A percentile compares a stretch with the other conserved stretches of the same genome.
Conservation (phyloP, 2,888 invertebrate species). For the Archips crataeganus region DNA sequence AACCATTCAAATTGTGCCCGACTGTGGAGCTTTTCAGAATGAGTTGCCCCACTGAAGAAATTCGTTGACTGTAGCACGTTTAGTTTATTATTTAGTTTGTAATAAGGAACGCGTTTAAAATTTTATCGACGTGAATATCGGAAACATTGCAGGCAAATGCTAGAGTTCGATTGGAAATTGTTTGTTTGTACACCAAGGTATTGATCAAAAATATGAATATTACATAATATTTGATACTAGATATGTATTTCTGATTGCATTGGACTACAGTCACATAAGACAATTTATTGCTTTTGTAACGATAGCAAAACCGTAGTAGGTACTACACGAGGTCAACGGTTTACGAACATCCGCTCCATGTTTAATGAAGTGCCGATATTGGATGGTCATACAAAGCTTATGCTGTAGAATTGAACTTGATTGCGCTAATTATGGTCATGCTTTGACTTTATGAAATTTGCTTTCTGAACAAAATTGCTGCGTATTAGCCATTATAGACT, state of each 20-base stretch:
- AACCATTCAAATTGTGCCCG: neutral
- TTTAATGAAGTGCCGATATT: slow-evolving; percentile 39
- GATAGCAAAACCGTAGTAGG: neutral
- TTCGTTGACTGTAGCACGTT: neutral
- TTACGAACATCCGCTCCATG: slow-evolving; percentile 30
- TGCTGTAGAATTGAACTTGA: slow-evolving; percentile 31
- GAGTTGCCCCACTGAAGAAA: neutral
- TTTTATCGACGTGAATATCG: neutral
- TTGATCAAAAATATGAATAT: neutral
- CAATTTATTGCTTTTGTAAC: neutral
- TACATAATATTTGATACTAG: neutral
- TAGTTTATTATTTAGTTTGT: neutral
- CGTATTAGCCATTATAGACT: neutral
- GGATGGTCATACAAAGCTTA: slow-evolving; percentile 23
- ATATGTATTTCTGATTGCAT: neutral
- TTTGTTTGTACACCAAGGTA: neutral
- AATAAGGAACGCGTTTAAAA: neutral
- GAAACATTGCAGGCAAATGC: neutral
- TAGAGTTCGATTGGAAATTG: neutral
- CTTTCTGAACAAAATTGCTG: neutral
- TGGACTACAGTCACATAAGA: neutral
- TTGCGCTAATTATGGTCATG: slow-evolving; percentile 16
- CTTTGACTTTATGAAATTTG: slow-evolving; percentile 1
- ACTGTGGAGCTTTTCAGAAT: neutral
- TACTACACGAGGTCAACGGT: slow-evolving; percentile 16